These are phyloP conservation scores for Laupala kohalensis DNA, from an alignment of 1,140 invertebrate genomes.

Conservation along the genomic window DNA sequence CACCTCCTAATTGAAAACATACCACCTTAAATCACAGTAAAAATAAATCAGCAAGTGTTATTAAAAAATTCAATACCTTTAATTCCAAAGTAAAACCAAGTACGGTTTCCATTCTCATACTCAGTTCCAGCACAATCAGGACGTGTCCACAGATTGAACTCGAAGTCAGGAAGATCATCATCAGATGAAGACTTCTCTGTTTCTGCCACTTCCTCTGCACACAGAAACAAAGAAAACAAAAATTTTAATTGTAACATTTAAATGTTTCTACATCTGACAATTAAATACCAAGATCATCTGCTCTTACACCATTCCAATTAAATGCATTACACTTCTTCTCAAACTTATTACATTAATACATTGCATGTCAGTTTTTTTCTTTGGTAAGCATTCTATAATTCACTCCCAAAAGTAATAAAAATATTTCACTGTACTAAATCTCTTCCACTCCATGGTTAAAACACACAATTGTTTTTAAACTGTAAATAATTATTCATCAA, in stretches of 20 bases:
- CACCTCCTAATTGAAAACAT: conserved; percentile 30
- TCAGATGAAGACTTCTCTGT: conserved; percentile 10
- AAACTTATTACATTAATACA: too few relatives aligned
- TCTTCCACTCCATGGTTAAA: too few relatives aligned
- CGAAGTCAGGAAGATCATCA: conserved; percentile 47
- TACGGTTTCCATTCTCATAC: conserved; percentile 80
- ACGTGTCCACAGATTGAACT: conserved; percentile 83
- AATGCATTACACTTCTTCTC: too few relatives aligned
- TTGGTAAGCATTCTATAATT: too few relatives aligned
- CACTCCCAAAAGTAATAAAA: too few relatives aligned
- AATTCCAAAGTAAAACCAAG: conserved; percentile 92
- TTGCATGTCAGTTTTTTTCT: too few relatives aligned
- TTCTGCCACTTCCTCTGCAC: background rate
- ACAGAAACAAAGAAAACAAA: background rate
- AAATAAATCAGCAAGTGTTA: background rate
- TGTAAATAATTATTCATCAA: too few relatives aligned
- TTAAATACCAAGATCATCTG: too few relatives aligned
- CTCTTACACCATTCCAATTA: too few relatives aligned
- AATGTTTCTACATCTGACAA: too few relatives aligned
- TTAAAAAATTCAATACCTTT: conserved; percentile 27
- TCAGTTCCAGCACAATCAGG: conserved; percentile 78
- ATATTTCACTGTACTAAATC: too few relatives aligned
- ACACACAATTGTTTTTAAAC: too few relatives aligned
- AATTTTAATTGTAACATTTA: background rate
- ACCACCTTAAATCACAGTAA: background rate